These are phyloP conservation scores for Colletes latitarsis DNA, from an alignment of 1,140 invertebrate genomes.

Conservation along the genomic window DNA sequence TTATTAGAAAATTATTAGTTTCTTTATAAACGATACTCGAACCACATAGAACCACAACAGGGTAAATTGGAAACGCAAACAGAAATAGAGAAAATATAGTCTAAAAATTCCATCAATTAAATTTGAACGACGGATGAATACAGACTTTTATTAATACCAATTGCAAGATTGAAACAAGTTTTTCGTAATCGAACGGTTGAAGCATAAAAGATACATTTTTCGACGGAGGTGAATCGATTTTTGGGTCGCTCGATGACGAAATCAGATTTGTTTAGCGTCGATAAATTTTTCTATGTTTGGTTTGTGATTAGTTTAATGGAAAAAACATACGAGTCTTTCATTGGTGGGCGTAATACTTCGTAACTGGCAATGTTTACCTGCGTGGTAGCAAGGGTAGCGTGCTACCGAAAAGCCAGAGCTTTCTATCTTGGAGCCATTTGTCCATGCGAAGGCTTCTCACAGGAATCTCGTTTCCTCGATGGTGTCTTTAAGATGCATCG, in stretches of 20 bases:
- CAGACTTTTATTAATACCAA: no score
- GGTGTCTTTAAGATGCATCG: constrained; percentile 26
- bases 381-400: constrained; percentile 90
- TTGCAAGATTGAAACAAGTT: no score
- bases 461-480: constrained; percentile 26
- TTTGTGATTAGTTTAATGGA: background rate
- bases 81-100: no score
- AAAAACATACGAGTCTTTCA: background rate
- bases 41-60: no score
- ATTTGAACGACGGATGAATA: no score
- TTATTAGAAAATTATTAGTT: background rate
- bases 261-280: background rate
- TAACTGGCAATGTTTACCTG: constrained; percentile 81
- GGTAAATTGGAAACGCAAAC: no score
- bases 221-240: background rate
- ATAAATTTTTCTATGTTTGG: background rate
- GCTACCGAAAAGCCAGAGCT: constrained; percentile 93
- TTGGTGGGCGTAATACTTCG: background rate
- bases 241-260: background rate
- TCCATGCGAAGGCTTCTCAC: constrained; percentile 85
- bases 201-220: no score
- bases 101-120: no score
- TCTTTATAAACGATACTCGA: background rate
- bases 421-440: constrained; percentile 93
- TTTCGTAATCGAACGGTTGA: no score